Conservation (phyloP, 2,113 vertebrate genomes). For the Zosterops pallidus region DNA sequence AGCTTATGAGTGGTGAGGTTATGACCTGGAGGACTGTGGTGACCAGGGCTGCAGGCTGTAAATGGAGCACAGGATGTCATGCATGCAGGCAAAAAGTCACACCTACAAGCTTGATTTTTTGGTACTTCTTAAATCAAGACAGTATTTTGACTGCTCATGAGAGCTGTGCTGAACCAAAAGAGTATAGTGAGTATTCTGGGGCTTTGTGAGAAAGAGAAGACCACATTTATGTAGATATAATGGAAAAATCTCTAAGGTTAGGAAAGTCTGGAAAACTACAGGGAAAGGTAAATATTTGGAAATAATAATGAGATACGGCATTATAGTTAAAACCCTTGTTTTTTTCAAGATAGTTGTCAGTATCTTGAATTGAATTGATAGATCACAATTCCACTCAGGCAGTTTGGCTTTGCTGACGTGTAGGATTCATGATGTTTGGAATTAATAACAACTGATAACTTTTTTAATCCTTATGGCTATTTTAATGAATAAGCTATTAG, state of each 20-base stretch:
- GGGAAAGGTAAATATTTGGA: background rate
- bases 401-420: background rate
- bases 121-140: background rate
- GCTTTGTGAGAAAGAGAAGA: background rate
- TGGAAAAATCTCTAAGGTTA: background rate
- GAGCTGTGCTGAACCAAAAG: background rate
- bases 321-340: background rate
- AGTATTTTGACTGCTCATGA: background rate
- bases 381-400: background rate
- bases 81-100: background rate
- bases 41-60: background rate
- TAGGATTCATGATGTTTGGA: background rate
- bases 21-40: background rate
- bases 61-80: background rate
- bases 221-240: background rate
- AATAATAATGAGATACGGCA: background rate
- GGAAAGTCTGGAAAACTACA: background rate
- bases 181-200: background rate
- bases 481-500: background rate
- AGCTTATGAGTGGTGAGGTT: background rate
- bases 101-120: background rate
- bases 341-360: no score
- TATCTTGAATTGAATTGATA: background rate
- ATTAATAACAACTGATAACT: background rate
- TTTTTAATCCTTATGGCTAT: background rate